Percentiles rank a stretch among this genome's conserved stretches.
Conservation (phyloP, 2,113 vertebrate genomes). For the Indicator maculatus region DNA sequence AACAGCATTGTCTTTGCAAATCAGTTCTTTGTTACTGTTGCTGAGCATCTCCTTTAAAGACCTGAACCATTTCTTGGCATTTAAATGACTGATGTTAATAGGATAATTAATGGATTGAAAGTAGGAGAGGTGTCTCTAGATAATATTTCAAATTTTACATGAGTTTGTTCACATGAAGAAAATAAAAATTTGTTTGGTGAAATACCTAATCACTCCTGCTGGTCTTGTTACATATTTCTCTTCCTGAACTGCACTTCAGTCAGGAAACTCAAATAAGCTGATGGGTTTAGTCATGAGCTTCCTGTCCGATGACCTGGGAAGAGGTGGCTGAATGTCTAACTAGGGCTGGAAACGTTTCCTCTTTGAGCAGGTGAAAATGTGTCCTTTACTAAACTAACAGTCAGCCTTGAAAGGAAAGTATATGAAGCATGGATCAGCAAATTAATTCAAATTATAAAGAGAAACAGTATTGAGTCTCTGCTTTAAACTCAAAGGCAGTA, state of each 20-base stretch:
- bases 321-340: background rate
- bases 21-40: background rate
- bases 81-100: background rate
- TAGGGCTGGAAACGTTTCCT: background rate
- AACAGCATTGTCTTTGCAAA: background rate
- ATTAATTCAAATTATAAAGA: conserved; percentile 43
- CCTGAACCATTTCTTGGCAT: background rate
- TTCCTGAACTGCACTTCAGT: background rate
- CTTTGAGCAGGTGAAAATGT: background rate
- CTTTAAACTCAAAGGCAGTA: background rate
- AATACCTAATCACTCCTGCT: background rate
- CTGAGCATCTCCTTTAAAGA: background rate
- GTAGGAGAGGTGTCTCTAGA: background rate
- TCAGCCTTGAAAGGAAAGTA: conserved; percentile 32
- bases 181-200: background rate
- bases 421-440: conserved; percentile 13
- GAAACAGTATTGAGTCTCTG: background rate
- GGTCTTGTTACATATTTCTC: background rate
- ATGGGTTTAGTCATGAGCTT: background rate
- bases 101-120: background rate
- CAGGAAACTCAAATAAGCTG: background rate
- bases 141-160: background rate
- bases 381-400: conserved; percentile 41
- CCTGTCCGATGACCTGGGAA: background rate
- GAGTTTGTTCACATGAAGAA: background rate